phyloP scores from a whole-genome alignment of 2,888 invertebrate species.

The Noctuana brunneofusca region DNA sequence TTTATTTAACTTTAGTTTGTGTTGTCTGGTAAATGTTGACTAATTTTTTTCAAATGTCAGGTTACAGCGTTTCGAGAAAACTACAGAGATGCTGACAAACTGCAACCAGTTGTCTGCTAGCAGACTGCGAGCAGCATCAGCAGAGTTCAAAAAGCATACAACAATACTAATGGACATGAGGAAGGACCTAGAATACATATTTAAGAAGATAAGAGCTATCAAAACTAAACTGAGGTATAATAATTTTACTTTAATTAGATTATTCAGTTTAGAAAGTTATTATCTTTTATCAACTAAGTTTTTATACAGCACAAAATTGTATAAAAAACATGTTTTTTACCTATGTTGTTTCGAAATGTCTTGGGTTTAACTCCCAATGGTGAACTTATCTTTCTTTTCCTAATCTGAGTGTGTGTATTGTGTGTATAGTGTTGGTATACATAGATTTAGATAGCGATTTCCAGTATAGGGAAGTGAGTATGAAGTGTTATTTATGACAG shows the following conservation, averaged over 20 bases:
- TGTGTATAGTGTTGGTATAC: too few species aligned
- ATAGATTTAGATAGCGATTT: too few species aligned
- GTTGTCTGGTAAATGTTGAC: too few species aligned
- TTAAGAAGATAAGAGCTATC: conserved; percentile 93
- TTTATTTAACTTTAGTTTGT: neutral
- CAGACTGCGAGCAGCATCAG: conserved; percentile 91
- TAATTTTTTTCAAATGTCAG: conserved; percentile 76
- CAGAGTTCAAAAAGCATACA: conserved; percentile 96
- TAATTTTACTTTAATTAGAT: neutral
- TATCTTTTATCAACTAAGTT: too few species aligned
- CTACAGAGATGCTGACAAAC: conserved; percentile 99
- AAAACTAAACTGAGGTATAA: conserved; percentile 88
- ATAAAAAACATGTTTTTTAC: too few species aligned
- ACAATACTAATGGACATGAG: conserved; percentile 94
- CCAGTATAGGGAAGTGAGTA: too few species aligned
- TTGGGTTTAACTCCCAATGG: too few species aligned
- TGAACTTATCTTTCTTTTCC: too few species aligned
- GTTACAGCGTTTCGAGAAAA: conserved; percentile 98
- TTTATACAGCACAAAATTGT: too few species aligned
- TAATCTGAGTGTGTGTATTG: too few species aligned
- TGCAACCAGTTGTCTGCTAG: conserved; percentile 96
- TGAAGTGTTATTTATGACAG: too few species aligned
- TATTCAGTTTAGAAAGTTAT: neutral
- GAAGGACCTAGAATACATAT: conserved; percentile 96
- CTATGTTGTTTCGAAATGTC: too few species aligned